Evolutionary conservation across 2,113 vertebrate species (phyloP), one percentile per base, ranked within the genome.

Genomic region (Phylloscopus whistleri): DNA sequence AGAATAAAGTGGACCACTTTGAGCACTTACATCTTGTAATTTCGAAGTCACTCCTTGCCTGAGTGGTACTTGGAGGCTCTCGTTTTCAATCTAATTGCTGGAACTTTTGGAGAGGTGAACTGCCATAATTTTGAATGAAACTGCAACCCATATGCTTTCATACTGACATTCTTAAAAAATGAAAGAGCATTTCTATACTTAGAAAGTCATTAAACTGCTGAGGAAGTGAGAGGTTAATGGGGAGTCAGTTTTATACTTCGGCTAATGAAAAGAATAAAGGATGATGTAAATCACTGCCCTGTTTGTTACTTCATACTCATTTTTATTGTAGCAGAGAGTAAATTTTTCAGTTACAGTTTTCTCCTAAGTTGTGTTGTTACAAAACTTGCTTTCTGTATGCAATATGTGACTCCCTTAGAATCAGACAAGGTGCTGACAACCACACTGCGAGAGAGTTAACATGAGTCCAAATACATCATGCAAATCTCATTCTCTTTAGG

Each of bases 241-340:
- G 41, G 13, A 88, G 26, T 55, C 49, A 43, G 30, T 90, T 95
- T 88, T 86, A 37, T 92, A 77, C 39, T 90, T 83, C 28, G 66
- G 7, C 66, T 64, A 59, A 72, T 75, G 37, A 37, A 83, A 89
- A 94, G 49, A 87, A 85, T 76, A 90, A 94, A 93, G 53, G n/a
- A 66, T 62, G 26, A 64, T 75, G 21, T 88, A 81, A 69, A 51
- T 83, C n/a, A 26, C 31, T 69, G 23, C 30, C 70, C 21, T 80
- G 41, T 64, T 90, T 75, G 24, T 75, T 79, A 44, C 41, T 93
- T 92, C 46, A 39, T 75, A 13, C 21, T 93, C 3, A 15, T 92
- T 84, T 90, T 44, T 67, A 70, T 44, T 51, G 37, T 60, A 75
- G 37, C 19, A 67, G 20, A 86, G 48, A 80, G 43, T 46, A 70